Evolutionary conservation across 2,797 vertebrate species (phyloP).

Genomic region (Pipistrellus pygmaeus): DNA sequence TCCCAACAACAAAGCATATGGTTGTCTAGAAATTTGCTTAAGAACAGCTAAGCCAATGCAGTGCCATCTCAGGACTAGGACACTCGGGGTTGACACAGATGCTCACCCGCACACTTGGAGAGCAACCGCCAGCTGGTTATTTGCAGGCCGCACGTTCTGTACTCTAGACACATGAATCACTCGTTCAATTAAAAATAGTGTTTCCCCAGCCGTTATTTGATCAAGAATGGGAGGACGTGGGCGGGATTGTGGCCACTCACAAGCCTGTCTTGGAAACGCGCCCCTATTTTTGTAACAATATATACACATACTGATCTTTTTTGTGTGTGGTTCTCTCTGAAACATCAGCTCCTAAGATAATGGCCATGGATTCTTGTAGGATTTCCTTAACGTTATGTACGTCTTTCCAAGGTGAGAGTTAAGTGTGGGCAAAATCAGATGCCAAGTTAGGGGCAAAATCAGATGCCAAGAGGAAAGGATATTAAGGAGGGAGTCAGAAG

Average conservation of each 20-base stretch:
- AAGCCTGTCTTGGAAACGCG: neutral
- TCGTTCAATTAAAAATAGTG: constrained; percentile 73
- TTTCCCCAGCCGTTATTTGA: constrained; percentile 58
- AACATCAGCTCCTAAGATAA: neutral
- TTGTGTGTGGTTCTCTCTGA: neutral
- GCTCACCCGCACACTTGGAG: neutral
- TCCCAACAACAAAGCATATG: neutral
- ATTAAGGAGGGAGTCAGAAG: neutral
- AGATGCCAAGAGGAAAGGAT: neutral
- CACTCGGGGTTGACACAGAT: neutral
- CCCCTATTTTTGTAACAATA: neutral
- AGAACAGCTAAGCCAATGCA: constrained; percentile 11
- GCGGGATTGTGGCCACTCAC: neutral
- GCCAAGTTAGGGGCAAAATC: neutral
- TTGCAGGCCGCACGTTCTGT: constrained; percentile 64
- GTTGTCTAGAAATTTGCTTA: constrained; percentile 69
- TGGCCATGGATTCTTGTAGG: neutral
- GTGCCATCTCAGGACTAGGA: neutral
- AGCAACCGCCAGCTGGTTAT: constrained; percentile 45
- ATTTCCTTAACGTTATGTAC: constrained; percentile 41
- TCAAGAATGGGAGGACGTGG: constrained; percentile 8
- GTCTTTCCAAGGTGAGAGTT: neutral
- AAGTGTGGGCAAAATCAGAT: neutral
- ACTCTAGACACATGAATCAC: constrained; percentile 55
- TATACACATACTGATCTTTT: neutral